Evolutionary conservation across 2,797 vertebrate genomes (phyloP), one percentile per base, ranked within the genome.

Genomic region (Gadopsis bispinosus): DNA sequence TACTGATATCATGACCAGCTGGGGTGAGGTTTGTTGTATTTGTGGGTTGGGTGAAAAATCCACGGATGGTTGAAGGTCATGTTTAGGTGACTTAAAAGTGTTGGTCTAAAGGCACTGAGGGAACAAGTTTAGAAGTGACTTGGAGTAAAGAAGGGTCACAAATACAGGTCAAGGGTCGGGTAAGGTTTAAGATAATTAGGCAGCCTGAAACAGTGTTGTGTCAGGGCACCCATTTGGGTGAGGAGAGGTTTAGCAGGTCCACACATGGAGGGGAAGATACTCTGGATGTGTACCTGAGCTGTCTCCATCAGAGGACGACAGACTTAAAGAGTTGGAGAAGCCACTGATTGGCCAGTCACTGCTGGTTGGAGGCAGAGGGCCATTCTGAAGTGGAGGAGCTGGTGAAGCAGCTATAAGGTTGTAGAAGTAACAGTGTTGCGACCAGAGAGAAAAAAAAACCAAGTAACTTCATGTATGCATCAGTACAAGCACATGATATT

Each of bases 321-420:
- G 94, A 95, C 91, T 94, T 92, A 96, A 93, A 88, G 95, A 95
- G 94, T 93, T 96, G 94, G 92, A 93, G 94, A 90, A 95, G 94
- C 94, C 94, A 94, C 90, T 93, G 95, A 94, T 88, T 55, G 95
- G 95, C 95, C 96, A 96, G 93, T 96, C 94, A 39, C 62, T 88
- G 93, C 94, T 95, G 90, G 93, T 90, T 84, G 95, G 94, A 93
- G 96, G 96, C 92, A 95, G 93, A 91, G 94, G 88, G 91, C 91
- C 93, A 85, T 93, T 95, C 94, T 95, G 95, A 93, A 94, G 92
- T 87, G 95, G 92, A 85, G 93, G 93, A 79, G 94, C 94, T 88
- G 95, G 95, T 92, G 94, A 88, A 76, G 82, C 68, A 63, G 88
- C 90, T 91, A 79, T 20, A 39, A 26, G 19, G 61, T 75, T 11